A percentile compares a stretch with the other conserved stretches of the same genome.
phyloP scores from a whole-genome alignment of 1,140 invertebrate species.

The Xylocopa sonorina region DNA sequence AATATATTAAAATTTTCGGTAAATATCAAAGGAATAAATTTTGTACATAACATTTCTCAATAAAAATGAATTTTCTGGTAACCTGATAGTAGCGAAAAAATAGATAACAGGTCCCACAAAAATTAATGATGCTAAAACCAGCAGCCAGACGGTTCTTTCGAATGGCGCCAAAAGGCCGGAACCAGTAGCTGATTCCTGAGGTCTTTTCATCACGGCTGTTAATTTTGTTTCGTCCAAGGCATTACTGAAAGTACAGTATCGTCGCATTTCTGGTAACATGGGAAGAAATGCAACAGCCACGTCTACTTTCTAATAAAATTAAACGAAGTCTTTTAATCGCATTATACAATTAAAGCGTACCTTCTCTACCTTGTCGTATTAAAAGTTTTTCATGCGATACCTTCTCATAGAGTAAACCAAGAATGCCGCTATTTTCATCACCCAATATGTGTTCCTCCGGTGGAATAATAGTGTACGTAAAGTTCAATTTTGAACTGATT shows the following conservation, averaged over 20 bases:
- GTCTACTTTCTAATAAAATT: slow-evolving; percentile 85
- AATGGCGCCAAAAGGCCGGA: slow-evolving; percentile 92
- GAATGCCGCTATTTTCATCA: slow-evolving; percentile 83
- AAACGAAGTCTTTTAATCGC: background rate
- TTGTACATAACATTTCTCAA: background rate
- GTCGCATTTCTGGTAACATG: slow-evolving; percentile 83
- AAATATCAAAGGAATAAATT: background rate
- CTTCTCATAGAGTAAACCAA: slow-evolving; percentile 83
- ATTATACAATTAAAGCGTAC: background rate
- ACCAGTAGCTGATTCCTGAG: slow-evolving; percentile 90
- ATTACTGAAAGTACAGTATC: slow-evolving; percentile 85
- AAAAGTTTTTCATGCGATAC: slow-evolving; percentile 76
- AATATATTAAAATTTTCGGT: no score
- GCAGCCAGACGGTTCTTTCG: slow-evolving; percentile 88
- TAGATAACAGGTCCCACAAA: slow-evolving; percentile 90
- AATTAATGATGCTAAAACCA: slow-evolving; percentile 88
- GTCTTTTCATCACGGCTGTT: slow-evolving; percentile 90
- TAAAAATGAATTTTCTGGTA: background rate
- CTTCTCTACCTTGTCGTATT: background rate
- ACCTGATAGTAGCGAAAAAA: slow-evolving; percentile 86
- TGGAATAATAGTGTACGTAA: slow-evolving; percentile 86
- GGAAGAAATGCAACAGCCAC: slow-evolving; percentile 90
- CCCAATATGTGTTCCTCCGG: slow-evolving; percentile 84
- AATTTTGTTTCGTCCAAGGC: slow-evolving; percentile 88
- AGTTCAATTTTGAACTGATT: slow-evolving; percentile 86